Evolutionary conservation across 2,113 vertebrate species (phyloP).

Genomic region (Gopherus evgoodei): DNA sequence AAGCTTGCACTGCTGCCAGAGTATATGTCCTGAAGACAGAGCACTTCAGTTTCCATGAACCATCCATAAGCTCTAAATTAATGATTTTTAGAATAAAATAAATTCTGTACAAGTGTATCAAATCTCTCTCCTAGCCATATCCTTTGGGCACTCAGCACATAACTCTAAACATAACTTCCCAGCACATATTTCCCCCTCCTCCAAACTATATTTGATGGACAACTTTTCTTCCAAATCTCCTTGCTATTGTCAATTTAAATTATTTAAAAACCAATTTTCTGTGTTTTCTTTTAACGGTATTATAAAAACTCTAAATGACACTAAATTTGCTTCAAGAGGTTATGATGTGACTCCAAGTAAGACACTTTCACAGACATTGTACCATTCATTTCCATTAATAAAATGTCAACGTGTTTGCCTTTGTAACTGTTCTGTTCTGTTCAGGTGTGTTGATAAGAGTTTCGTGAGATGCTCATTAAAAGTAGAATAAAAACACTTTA

Average conservation of each 20-base stretch:
- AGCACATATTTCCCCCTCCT: neutral
- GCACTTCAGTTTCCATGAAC: neutral
- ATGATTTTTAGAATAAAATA: neutral
- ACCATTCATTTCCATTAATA: conserved; percentile 53
- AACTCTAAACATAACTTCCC: neutral
- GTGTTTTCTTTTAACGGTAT: conserved; percentile 28
- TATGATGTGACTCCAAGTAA: conserved; percentile 40
- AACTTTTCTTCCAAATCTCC: neutral
- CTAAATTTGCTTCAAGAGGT: conserved; percentile 51
- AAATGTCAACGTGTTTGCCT: conserved; percentile 45
- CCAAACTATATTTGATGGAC: neutral
- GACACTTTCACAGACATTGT: conserved; percentile 57
- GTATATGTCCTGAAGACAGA: rapidly evolving
- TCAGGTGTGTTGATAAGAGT: neutral
- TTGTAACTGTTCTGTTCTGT: conserved; percentile 15
- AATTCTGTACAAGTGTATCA: neutral
- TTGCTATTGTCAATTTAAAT: neutral
- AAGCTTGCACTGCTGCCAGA: neutral
- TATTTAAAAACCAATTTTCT: neutral
- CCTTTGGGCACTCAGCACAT: neutral
- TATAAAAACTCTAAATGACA: conserved; percentile 32
- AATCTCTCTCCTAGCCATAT: neutral
- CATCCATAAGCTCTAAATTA: neutral
- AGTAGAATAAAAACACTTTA: neutral
- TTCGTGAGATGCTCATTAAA: neutral